Evolutionary conservation across 2,888 invertebrate species (phyloP).

Genomic region (Cryptocheilus praepositus): DNA sequence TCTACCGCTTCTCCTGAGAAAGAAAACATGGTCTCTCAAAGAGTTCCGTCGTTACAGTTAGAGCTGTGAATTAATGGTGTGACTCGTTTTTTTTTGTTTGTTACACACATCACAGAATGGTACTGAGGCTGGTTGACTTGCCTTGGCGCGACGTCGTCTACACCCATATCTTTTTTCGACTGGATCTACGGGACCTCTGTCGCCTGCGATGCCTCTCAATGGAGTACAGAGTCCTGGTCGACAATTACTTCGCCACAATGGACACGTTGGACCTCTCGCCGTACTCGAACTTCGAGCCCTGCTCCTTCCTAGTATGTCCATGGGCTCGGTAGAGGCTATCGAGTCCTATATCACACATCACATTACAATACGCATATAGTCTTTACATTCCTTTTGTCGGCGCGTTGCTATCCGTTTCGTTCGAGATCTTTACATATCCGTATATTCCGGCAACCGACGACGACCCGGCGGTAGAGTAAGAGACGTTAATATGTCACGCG

Average conservation of each 20-base stretch:
- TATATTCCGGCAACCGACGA: slow-evolving; percentile 25
- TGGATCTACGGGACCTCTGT: slow-evolving; percentile 35
- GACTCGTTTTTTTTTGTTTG: slow-evolving; percentile 11
- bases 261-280: slow-evolving; percentile 37
- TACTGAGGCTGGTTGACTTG: slow-evolving; percentile 44
- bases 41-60: slow-evolving; percentile 29
- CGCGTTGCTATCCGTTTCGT: slow-evolving; percentile 46
- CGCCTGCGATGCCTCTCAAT: slow-evolving; percentile 35
- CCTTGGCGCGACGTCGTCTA: slow-evolving; percentile 45
- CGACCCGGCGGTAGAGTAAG: slow-evolving; percentile 19
- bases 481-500: slow-evolving; percentile 31
- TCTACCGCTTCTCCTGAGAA: slow-evolving; percentile 57
- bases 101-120: slow-evolving; percentile 33
- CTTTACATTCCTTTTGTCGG: slow-evolving; percentile 31
- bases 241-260: slow-evolving; percentile 50
- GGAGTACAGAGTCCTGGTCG: slow-evolving; percentile 41
- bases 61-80: slow-evolving; percentile 17
- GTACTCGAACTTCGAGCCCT: slow-evolving; percentile 45
- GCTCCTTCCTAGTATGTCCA: slow-evolving; percentile 52
- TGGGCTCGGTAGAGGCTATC: slow-evolving; percentile 44
- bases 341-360: slow-evolving; percentile 64
- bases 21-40: slow-evolving; percentile 60
- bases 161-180: slow-evolving; percentile 35
- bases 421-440: slow-evolving; percentile 11
- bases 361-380: slow-evolving; percentile 59